Evolutionary conservation across 1,140 invertebrate species (phyloP).

Genomic region (Drosophila pectinifera): DNA sequence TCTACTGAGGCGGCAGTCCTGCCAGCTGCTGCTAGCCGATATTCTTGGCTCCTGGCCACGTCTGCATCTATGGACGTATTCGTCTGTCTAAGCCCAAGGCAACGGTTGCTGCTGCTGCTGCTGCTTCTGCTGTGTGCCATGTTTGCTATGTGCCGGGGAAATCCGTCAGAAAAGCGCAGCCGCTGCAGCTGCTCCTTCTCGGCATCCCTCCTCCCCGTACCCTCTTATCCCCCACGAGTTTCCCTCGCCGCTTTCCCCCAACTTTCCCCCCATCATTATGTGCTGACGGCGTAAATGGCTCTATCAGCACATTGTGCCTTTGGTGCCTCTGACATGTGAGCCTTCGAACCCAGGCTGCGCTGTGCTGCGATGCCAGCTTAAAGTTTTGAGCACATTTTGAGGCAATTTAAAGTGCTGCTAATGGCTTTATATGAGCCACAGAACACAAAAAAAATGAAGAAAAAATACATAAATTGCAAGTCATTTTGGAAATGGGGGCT

Average conservation of each 20-base stretch:
- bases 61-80: conserved; percentile 51
- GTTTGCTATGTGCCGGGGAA: conserved; percentile 77
- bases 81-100: conserved; percentile 56
- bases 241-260: not conserved
- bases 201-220: not conserved
- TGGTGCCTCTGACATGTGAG: conserved; percentile 66
- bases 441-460: conserved; percentile 10
- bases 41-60: conserved; percentile 54
- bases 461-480: conserved; percentile 50
- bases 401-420: conserved; percentile 74
- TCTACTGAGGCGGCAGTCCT: conserved; percentile 39
- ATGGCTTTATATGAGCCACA: conserved; percentile 65
- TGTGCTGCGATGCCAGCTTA: conserved; percentile 40
- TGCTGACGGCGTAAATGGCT: conserved; percentile 82
- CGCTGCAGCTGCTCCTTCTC: conserved; percentile 59
- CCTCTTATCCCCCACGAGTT: not conserved
- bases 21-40: conserved; percentile 68
- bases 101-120: conserved; percentile 24
- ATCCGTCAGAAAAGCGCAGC: conserved; percentile 74
- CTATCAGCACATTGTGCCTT: conserved; percentile 74
- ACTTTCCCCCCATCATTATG: conserved; percentile 70
- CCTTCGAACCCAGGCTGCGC: conserved; percentile 13
- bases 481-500: conserved; percentile 36
- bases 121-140: conserved; percentile 29
- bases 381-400: conserved; percentile 50